Conservation (phyloP, 2,797 vertebrate genomes). For the Antennarius maculatus region DNA sequence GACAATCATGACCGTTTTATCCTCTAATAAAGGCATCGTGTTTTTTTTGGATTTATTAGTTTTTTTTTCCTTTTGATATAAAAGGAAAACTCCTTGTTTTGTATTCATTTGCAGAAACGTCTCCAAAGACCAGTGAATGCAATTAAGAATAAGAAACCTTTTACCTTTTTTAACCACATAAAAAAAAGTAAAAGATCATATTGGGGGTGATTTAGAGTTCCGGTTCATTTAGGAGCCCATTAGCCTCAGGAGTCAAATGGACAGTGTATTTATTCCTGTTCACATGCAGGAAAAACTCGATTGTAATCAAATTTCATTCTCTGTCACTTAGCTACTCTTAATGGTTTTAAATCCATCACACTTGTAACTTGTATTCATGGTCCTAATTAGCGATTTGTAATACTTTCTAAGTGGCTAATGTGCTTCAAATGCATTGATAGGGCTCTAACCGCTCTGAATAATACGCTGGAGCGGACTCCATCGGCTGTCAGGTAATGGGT, state of each 20-base stretch:
- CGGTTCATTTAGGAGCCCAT: background rate
- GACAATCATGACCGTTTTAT: too few relatives aligned
- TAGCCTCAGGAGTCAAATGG: background rate
- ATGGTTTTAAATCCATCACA: conserved; percentile 52
- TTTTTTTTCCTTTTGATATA: too few relatives aligned
- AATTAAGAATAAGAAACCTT: background rate
- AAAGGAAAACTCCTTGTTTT: too few relatives aligned
- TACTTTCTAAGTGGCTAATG: conserved; percentile 57
- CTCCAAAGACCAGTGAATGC: too few relatives aligned
- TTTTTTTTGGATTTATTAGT: too few relatives aligned
- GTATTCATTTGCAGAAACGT: too few relatives aligned
- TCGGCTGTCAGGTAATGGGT: conserved; percentile 52
- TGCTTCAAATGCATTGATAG: conserved; percentile 47
- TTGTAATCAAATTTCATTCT: conserved; percentile 52
- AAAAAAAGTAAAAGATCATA: too few relatives aligned
- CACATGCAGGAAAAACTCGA: conserved; percentile 23
- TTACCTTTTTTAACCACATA: background rate
- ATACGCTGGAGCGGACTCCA: conserved; percentile 47
- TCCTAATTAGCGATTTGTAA: conserved; percentile 53
- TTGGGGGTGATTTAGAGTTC: background rate
- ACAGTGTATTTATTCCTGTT: conserved; percentile 20
- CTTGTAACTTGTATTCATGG: conserved; percentile 50
- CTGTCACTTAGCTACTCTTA: conserved; percentile 48
- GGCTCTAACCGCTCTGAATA: conserved; percentile 44
- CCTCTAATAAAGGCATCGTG: too few relatives aligned